A percentile compares a stretch with the other conserved stretches of the same genome.
Evolutionary conservation across 2,888 invertebrate species (phyloP).

Genomic region (Psylliodes chrysocephalus): DNA sequence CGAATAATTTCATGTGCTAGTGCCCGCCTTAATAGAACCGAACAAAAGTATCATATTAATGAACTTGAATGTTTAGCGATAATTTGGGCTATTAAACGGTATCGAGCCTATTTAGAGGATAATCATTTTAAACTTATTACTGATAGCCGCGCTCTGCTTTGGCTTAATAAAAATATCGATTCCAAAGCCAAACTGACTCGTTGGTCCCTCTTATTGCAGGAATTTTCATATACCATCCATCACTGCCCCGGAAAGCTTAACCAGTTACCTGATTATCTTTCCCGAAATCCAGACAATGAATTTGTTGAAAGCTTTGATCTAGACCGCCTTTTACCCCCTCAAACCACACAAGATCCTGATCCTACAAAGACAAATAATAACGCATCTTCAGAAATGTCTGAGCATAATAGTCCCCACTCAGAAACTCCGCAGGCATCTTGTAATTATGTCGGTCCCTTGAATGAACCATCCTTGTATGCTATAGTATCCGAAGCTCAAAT

Average conservation of each 20-base stretch:
- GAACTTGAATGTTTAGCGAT: conserved; percentile 46
- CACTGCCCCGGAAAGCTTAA: conserved; percentile 43
- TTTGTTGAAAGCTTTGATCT: no score
- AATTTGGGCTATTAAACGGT: conserved; percentile 46
- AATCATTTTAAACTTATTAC: conserved; percentile 42
- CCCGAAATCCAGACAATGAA: conserved; percentile 34
- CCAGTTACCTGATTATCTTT: conserved; percentile 40
- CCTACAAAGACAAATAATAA: no score
- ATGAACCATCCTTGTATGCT: no score
- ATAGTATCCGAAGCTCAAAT: no score
- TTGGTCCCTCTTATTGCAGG: conserved; percentile 40
- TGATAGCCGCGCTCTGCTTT: conserved; percentile 43
- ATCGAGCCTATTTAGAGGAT: conserved; percentile 45
- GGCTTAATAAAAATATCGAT: conserved; percentile 38
- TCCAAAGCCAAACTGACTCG: conserved; percentile 34
- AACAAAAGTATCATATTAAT: no score
- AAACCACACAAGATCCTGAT: no score
- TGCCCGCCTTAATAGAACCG: conserved; percentile 32
- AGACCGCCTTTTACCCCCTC: no score
- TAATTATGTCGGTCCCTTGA: no score
- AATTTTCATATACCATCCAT: conserved; percentile 42
- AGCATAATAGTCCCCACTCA: no score
- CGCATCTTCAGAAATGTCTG: no score
- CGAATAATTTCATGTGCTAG: conserved; percentile 43
- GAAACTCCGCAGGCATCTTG: no score